Conservation (phyloP, 2,888 invertebrate species). For the Troides aeacus region DNA sequence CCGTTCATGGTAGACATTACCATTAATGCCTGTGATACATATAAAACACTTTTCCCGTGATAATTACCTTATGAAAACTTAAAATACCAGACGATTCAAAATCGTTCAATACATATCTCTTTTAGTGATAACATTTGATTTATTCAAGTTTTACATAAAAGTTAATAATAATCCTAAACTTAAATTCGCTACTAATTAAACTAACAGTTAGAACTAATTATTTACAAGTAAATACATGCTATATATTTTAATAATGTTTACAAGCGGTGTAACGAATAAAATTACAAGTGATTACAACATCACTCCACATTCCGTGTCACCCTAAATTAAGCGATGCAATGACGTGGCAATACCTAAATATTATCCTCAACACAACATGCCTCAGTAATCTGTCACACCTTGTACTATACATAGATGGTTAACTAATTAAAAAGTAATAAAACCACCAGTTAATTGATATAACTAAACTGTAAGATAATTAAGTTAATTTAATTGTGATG, state of each 20-base stretch:
- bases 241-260: constrained; percentile 44
- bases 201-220: constrained; percentile 51
- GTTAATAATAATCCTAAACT: constrained; percentile 53
- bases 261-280: constrained; percentile 53
- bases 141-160: constrained; percentile 55
- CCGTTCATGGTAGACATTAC: constrained; percentile 58
- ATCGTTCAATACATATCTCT: constrained; percentile 56
- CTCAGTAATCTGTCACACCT: constrained; percentile 60
- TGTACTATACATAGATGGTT: constrained; percentile 73
- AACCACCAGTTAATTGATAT: not conserved
- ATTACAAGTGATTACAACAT: constrained; percentile 72
- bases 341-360: constrained; percentile 43
- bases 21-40: constrained; percentile 45
- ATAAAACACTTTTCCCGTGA: constrained; percentile 53
- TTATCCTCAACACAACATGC: constrained; percentile 38
- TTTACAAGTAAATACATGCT: constrained; percentile 65
- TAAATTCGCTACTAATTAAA: constrained; percentile 50
- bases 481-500: constrained; percentile 10
- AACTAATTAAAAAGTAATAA: constrained; percentile 39
- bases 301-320: constrained; percentile 54
- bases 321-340: constrained; percentile 49
- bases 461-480: not conserved
- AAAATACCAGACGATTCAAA: constrained; percentile 62
- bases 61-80: constrained; percentile 47
- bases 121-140: constrained; percentile 43